A percentile compares a stretch with the other conserved stretches of the same genome.
These are phyloP conservation scores for Ophion obscuratus DNA, from an alignment of 2,888 invertebrate genomes.

Conservation along the genomic window DNA sequence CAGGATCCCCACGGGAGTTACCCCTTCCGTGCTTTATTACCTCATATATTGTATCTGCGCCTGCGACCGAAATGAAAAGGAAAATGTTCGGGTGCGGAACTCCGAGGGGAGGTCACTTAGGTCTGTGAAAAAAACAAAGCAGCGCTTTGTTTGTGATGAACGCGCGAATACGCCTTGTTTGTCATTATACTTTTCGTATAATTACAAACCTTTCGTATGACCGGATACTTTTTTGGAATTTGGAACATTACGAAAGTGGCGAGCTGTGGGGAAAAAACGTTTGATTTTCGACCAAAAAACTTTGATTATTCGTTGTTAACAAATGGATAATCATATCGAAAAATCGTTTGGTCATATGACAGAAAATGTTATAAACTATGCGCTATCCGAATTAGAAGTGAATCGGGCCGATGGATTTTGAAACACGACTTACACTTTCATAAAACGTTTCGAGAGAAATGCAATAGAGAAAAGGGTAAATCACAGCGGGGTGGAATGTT, in stretches of 20 bases:
- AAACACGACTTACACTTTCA: too few species aligned
- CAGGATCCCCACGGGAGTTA: constrained; percentile 61
- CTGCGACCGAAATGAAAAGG: constrained; percentile 52
- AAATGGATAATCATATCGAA: too few species aligned
- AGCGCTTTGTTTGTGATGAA: constrained; percentile 2
- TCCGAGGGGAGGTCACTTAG: constrained; percentile 2
- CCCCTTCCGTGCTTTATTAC: constrained; percentile 66
- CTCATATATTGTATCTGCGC: constrained; percentile 64
- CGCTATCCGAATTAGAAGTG: too few species aligned
- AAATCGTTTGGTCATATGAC: too few species aligned
- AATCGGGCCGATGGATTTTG: too few species aligned
- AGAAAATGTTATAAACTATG: too few species aligned
- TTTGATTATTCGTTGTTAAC: too few species aligned
- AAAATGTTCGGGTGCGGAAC: constrained; percentile 26
- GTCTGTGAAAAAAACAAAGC: constrained; percentile 45
- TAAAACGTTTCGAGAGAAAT: too few species aligned
- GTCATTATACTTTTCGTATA: not conserved
- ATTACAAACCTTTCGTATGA: not conserved
- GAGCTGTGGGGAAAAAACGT: not conserved
- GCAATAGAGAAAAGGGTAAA: too few species aligned
- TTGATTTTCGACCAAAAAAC: not conserved
- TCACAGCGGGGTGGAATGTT: not conserved
- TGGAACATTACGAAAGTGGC: not conserved
- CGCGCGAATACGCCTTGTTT: not conserved
- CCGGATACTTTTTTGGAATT: not conserved